A percentile compares a stretch with the other conserved stretches of the same genome.
phyloP scores from a whole-genome alignment of 2,797 vertebrate species.

The Brachyalestes nurse region DNA sequence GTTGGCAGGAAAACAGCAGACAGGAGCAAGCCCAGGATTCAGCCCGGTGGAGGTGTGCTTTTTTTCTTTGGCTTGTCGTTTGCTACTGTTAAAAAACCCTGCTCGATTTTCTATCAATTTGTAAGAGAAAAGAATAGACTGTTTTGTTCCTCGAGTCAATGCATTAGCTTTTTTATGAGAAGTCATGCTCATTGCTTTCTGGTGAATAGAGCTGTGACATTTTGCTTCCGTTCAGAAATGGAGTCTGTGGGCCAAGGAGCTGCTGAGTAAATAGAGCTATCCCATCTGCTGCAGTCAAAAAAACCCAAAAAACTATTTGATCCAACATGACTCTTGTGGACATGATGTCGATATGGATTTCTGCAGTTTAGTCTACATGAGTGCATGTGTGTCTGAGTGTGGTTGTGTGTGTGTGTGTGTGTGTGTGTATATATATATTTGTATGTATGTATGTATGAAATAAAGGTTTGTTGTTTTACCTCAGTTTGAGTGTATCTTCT shows the following conservation, averaged over 20 bases:
- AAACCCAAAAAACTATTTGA: conserved; percentile 19
- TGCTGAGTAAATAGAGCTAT: conserved; percentile 46
- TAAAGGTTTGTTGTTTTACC: no score
- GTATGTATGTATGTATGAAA: no score
- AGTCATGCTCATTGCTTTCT: conserved; percentile 26
- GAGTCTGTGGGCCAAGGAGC: conserved; percentile 24
- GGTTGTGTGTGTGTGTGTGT: no score
- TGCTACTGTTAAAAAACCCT: conserved; percentile 36
- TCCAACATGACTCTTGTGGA: conserved; percentile 46
- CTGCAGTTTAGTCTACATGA: conserved; percentile 11
- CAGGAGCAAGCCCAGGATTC: conserved; percentile 23
- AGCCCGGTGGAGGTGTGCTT: neutral
- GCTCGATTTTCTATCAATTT: conserved; percentile 16
- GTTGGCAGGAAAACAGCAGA: conserved; percentile 25
- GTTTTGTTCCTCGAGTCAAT: neutral
- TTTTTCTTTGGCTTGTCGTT: conserved; percentile 8
- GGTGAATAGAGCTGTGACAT: conserved; percentile 21
- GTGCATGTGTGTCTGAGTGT: neutral
- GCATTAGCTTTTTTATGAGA: neutral
- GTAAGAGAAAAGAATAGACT: neutral
- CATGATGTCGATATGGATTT: conserved; percentile 48
- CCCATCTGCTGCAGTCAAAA: conserved; percentile 42
- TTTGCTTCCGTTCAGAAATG: conserved; percentile 38
- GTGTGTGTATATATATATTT: no score
- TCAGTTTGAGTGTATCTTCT: no score